These are phyloP conservation scores for Hecatera dysodea DNA, from an alignment of 2,888 invertebrate genomes.

Conservation along the genomic window DNA sequence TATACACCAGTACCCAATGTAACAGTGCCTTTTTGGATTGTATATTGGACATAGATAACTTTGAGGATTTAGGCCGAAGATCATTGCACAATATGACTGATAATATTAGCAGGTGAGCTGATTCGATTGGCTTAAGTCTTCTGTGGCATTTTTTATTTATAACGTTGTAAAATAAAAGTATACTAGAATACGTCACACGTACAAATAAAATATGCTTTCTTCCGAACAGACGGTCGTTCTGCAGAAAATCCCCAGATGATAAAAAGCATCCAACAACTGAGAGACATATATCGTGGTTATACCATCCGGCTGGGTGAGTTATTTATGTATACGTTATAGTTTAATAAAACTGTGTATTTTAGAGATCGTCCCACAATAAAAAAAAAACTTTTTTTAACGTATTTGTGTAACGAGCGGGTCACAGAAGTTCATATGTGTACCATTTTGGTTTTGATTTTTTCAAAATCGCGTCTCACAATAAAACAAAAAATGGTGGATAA, in stretches of 20 bases:
- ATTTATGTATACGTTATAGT: not conserved
- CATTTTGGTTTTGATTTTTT: too few relatives aligned
- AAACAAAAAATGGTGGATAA: too few relatives aligned
- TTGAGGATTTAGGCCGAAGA: not conserved
- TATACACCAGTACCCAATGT: constrained; percentile 78
- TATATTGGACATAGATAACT: constrained; percentile 54
- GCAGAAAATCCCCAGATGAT: constrained; percentile 43
- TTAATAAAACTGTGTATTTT: too few relatives aligned
- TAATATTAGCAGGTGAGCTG: constrained; percentile 28
- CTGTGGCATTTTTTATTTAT: not conserved
- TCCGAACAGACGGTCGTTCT: constrained; percentile 20
- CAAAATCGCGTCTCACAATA: too few relatives aligned
- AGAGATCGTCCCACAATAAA: too few relatives aligned
- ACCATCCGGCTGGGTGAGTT: constrained; percentile 69
- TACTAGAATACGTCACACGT: not conserved
- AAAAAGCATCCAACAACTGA: constrained; percentile 66
- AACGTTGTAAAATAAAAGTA: not conserved
- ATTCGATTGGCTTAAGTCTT: not conserved
- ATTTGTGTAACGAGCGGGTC: too few relatives aligned
- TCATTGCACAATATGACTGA: not conserved
- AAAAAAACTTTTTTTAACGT: too few relatives aligned
- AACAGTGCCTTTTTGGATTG: constrained; percentile 75
- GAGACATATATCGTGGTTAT: constrained; percentile 72
- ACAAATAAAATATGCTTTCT: too few relatives aligned
- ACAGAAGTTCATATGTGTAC: too few relatives aligned